These are phyloP conservation scores for Pseudococcus longispinus DNA, from an alignment of 2,888 invertebrate genomes.

Conservation along the genomic window DNA sequence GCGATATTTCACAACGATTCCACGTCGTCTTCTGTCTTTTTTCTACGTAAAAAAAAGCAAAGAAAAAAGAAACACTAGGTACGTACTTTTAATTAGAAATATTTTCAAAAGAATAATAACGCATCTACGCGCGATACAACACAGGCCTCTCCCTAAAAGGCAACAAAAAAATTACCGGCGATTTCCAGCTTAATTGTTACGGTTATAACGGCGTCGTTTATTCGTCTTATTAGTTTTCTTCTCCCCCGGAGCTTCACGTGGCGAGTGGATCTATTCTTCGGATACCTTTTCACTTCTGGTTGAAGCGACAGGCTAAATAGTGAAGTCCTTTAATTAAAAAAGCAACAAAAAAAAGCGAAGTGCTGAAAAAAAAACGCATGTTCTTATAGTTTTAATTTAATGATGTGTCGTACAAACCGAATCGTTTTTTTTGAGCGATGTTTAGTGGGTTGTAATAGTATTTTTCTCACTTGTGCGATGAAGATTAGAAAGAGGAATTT, in stretches of 20 bases:
- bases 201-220: slow-evolving; percentile 9
- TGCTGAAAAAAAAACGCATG: no score
- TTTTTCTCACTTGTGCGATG: no score
- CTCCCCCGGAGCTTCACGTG: not conserved
- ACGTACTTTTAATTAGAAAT: slow-evolving; percentile 2
- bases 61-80: not conserved
- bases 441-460: no score
- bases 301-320: not conserved
- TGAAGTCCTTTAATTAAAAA: not conserved
- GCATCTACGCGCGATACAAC: not conserved
- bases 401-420: no score
- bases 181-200: slow-evolving; percentile 8
- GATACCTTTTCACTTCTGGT: not conserved
- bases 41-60: not conserved
- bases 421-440: no score
- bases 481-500: no score
- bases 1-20: not conserved
- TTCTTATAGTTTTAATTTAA: no score
- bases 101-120: slow-evolving; percentile 4
- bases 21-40: not conserved
- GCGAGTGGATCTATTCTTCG: not conserved
- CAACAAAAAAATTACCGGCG: slow-evolving; percentile 1
- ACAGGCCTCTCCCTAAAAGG: not conserved
- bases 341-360: not conserved
- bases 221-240: slow-evolving; percentile 8